Evolutionary conservation across 2,113 vertebrate species (phyloP).

Genomic region (Carassius gibelio): DNA sequence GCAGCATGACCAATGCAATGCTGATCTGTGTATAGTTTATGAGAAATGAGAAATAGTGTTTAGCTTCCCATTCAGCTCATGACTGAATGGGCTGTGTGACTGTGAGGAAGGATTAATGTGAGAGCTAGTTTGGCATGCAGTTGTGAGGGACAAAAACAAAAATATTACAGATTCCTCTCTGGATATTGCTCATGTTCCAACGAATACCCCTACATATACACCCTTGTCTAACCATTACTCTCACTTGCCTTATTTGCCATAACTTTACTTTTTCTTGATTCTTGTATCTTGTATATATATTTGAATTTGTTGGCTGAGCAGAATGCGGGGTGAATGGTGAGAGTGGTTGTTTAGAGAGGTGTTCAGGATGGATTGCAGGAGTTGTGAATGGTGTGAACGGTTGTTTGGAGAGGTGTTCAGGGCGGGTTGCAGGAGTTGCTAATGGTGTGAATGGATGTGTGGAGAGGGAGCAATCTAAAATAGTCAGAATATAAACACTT

Average conservation of each 20-base stretch:
- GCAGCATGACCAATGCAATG: neutral
- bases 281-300: neutral
- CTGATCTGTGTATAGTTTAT: conserved; percentile 15
- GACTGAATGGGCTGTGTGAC: neutral
- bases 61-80: neutral
- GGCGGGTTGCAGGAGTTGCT: too few species aligned
- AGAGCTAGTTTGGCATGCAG: conserved; percentile 3
- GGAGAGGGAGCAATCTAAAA: too few species aligned
- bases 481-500: too few species aligned
- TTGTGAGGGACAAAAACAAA: neutral
- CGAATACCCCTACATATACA: neutral
- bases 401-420: too few species aligned
- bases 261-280: neutral
- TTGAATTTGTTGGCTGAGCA: too few species aligned
- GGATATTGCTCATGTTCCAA: neutral
- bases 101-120: neutral
- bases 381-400: too few species aligned
- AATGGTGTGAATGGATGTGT: too few species aligned
- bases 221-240: neutral
- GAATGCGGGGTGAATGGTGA: too few species aligned
- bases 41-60: neutral
- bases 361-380: too few species aligned
- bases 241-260: neutral
- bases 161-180: conserved; percentile 1
- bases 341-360: too few species aligned